Percentiles rank a stretch among this genome's conserved stretches.
phyloP scores from a whole-genome alignment of 1,140 invertebrate genomes.

The Macrocentrus cingulum region DNA sequence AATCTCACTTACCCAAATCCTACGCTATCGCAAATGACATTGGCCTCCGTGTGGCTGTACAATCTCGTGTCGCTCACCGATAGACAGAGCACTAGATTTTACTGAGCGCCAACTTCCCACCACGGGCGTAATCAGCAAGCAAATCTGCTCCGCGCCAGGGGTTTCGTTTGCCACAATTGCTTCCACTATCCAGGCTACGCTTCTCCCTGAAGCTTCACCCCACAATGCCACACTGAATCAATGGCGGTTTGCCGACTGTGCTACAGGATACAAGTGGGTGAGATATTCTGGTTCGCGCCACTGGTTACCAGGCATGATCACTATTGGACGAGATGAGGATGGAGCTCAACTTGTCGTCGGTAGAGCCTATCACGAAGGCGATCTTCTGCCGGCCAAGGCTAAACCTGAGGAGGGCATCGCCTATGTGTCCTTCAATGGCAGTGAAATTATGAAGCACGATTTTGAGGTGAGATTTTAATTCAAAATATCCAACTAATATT shows the following conservation, averaged over 20 bases:
- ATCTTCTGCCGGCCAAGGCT: slow-evolving; percentile 56
- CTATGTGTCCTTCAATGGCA: slow-evolving; percentile 53
- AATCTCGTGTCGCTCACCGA: neutral
- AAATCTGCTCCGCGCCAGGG: slow-evolving; percentile 17
- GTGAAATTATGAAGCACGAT: slow-evolving; percentile 50
- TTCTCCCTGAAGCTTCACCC: slow-evolving; percentile 10
- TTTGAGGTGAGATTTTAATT: slow-evolving; percentile 55
- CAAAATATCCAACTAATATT: too few relatives aligned
- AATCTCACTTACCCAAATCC: too few relatives aligned
- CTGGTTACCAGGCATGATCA: slow-evolving; percentile 52
- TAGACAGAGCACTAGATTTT: slow-evolving; percentile 8
- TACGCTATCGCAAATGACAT: too few relatives aligned
- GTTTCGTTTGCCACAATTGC: slow-evolving; percentile 23
- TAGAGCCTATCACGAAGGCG: slow-evolving; percentile 53
- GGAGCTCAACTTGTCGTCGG: slow-evolving; percentile 57
- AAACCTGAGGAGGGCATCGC: slow-evolving; percentile 51
- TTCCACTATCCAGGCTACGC: slow-evolving; percentile 14
- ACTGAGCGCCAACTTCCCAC: slow-evolving; percentile 14
- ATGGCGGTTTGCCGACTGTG: slow-evolving; percentile 19
- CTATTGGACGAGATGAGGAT: slow-evolving; percentile 55
- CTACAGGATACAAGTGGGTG: slow-evolving; percentile 46
- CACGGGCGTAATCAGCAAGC: slow-evolving; percentile 22
- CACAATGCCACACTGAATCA: slow-evolving; percentile 22
- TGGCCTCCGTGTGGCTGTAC: too few relatives aligned
- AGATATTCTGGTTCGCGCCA: slow-evolving; percentile 43